phyloP scores from a whole-genome alignment of 1,140 invertebrate genomes.

The Chrysopa pallens region DNA sequence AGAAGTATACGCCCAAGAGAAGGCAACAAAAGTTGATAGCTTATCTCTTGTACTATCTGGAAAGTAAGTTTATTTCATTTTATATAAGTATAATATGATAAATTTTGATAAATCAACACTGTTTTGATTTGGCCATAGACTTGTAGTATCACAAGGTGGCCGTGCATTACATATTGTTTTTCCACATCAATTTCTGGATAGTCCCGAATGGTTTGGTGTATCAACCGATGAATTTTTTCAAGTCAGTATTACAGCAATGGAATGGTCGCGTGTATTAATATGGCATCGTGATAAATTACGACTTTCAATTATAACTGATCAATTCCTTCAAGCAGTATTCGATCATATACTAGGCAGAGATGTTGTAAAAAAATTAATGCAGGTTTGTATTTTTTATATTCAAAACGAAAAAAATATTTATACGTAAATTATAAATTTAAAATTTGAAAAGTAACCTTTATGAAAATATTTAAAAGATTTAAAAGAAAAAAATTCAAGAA shows the following conservation, averaged over 20 bases:
- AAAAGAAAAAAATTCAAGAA: too few species aligned
- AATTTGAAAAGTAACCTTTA: too few species aligned
- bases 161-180: slow-evolving; percentile 74
- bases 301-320: slow-evolving; percentile 65
- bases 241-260: slow-evolving; percentile 76
- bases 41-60: slow-evolving; percentile 70
- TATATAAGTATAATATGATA: too few species aligned
- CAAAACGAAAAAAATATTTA: too few species aligned
- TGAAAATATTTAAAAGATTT: too few species aligned
- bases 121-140: too few species aligned
- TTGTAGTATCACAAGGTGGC: slow-evolving; percentile 74
- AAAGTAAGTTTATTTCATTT: slow-evolving; percentile 44
- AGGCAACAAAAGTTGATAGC: slow-evolving; percentile 73
- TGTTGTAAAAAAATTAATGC: slow-evolving; percentile 78
- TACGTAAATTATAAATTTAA: too few species aligned
- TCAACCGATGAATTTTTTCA: slow-evolving; percentile 78
- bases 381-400: slow-evolving; percentile 33
- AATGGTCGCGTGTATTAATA: slow-evolving; percentile 66
- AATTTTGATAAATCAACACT: too few species aligned
- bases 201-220: slow-evolving; percentile 83
- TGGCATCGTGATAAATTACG: slow-evolving; percentile 77
- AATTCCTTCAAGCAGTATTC: slow-evolving; percentile 69
- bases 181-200: slow-evolving; percentile 80
- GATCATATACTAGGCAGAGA: slow-evolving; percentile 75
- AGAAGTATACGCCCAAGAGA: slow-evolving; percentile 76